phyloP scores from a whole-genome alignment of 2,888 invertebrate species.

The Latheticus oryzae region DNA sequence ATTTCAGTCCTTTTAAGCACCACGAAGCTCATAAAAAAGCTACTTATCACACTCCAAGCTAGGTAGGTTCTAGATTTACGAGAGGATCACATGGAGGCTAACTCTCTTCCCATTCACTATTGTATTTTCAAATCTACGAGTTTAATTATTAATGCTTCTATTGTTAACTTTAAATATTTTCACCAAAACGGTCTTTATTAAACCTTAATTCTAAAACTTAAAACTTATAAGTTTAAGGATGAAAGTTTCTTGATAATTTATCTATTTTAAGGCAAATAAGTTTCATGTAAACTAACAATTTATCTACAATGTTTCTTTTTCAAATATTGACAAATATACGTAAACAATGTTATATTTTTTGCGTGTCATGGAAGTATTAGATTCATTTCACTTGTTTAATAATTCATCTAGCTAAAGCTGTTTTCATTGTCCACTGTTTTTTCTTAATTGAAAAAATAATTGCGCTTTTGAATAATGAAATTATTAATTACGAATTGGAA shows the following conservation, averaged over 20 bases:
- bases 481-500: no score
- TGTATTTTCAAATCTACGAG: slow-evolving; percentile 21
- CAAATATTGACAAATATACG: slow-evolving; percentile 29
- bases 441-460: no score
- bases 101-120: slow-evolving; percentile 21
- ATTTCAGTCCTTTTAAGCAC: slow-evolving; percentile 25
- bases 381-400: slow-evolving; percentile 13
- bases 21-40: slow-evolving; percentile 22
- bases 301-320: slow-evolving; percentile 7
- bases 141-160: slow-evolving; percentile 21
- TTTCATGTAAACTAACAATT: slow-evolving; percentile 13
- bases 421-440: no score
- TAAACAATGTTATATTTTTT: slow-evolving; percentile 22
- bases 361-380: slow-evolving; percentile 5
- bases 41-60: slow-evolving; percentile 29
- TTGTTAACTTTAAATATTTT: slow-evolving; percentile 25
- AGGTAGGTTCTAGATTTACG: slow-evolving; percentile 30
- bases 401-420: slow-evolving; percentile 2
- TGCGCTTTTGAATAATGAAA: no score
- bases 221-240: no score
- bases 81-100: slow-evolving; percentile 20
- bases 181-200: slow-evolving; percentile 1
- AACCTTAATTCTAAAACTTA: no score
- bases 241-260: no score
- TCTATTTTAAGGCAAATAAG: no score